A percentile compares a stretch with the other conserved stretches of the same genome.
Evolutionary conservation across 2,113 vertebrate genomes (phyloP).

Genomic region (Smithornis capensis): DNA sequence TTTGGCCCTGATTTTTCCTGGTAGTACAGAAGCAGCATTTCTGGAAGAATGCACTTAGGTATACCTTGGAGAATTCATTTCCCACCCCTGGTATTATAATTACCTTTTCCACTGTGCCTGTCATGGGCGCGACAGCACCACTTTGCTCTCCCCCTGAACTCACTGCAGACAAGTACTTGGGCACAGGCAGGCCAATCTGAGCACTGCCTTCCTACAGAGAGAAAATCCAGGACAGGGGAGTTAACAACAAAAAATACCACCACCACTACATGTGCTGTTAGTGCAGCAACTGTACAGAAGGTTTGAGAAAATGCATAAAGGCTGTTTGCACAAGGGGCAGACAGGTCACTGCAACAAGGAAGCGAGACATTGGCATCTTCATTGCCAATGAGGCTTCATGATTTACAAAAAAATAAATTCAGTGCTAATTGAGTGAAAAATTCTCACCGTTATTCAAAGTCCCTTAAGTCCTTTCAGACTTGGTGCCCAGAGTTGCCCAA

Average conservation of each 20-base stretch:
- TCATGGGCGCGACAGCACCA: slow-evolving; percentile 90
- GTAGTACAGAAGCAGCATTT: neutral
- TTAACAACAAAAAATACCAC: neutral
- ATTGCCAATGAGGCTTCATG: neutral
- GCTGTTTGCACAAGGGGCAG: neutral
- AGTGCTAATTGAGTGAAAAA: neutral
- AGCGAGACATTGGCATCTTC: neutral
- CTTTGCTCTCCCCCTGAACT: slow-evolving; percentile 75
- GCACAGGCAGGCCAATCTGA: slow-evolving; percentile 83
- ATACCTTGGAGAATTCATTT: neutral
- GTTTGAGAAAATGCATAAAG: neutral
- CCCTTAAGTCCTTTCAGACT: neutral
- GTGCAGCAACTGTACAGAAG: neutral
- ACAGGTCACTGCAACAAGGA: neutral
- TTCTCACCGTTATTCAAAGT: neutral
- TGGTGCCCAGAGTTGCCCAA: neutral
- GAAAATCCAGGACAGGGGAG: neutral
- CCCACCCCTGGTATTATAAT: neutral
- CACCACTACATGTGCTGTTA: neutral
- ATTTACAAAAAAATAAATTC: neutral
- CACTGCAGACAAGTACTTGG: slow-evolving; percentile 83
- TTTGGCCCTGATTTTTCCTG: neutral
- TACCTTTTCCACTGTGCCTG: slow-evolving; percentile 97
- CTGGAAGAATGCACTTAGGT: neutral
- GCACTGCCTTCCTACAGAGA: slow-evolving; percentile 81